A percentile compares a stretch with the other conserved stretches of the same genome.
Conservation (phyloP, 2,888 invertebrate species). For the Xestia rhomboidea region DNA sequence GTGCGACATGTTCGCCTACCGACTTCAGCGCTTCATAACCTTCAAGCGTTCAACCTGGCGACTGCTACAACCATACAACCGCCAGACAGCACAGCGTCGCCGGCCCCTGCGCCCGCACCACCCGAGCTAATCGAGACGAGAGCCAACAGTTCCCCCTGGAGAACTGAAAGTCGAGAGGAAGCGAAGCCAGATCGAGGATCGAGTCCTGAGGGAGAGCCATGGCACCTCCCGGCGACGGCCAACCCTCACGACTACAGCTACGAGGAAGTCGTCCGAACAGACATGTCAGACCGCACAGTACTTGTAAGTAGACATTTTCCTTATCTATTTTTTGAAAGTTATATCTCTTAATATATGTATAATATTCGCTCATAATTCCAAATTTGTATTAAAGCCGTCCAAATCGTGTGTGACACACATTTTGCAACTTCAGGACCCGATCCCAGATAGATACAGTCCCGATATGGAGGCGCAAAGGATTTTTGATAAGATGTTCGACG, state of each 20-base stretch:
- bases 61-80: conserved; percentile 79
- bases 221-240: conserved; percentile 82
- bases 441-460: conserved; percentile 90
- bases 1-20: conserved; percentile 89
- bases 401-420: conserved; percentile 79
- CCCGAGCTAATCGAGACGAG: conserved; percentile 85
- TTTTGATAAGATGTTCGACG: conserved; percentile 91
- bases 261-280: conserved; percentile 85
- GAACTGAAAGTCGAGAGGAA: conserved; percentile 77
- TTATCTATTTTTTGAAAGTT: conserved; percentile 37
- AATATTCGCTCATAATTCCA: conserved; percentile 66
- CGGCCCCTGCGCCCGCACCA: conserved; percentile 79
- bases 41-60: conserved; percentile 84
- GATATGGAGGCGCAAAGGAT: conserved; percentile 90
- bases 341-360: conserved; percentile 56
- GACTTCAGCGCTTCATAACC: conserved; percentile 85
- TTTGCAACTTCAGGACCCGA: conserved; percentile 89
- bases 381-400: conserved; percentile 52
- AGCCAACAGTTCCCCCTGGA: conserved; percentile 83
- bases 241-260: conserved; percentile 84
- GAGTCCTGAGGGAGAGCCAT: conserved; percentile 86
- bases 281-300: conserved; percentile 84
- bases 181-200: conserved; percentile 81
- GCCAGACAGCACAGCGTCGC: conserved; percentile 82
- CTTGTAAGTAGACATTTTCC: conserved; percentile 80